Conservation (phyloP, 2,888 invertebrate species). For the Drosophila prolongata region DNA sequence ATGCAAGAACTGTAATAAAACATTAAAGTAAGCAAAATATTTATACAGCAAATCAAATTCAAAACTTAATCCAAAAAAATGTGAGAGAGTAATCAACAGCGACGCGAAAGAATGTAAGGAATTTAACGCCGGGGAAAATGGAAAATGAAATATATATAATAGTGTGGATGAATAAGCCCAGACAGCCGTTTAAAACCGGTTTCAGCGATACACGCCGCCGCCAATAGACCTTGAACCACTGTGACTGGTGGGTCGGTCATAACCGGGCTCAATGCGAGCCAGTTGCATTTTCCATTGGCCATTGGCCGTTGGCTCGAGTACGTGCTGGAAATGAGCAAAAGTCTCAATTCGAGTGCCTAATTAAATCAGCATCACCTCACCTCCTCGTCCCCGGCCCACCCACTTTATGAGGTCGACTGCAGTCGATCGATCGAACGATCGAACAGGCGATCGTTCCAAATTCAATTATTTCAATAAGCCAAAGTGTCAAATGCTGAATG, state of each 20-base stretch:
- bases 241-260: conserved; percentile 16
- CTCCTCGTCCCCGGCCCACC: background rate
- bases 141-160: no score
- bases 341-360: conserved; percentile 62
- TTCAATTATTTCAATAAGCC: conserved; percentile 65
- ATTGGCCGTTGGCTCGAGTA: conserved; percentile 29
- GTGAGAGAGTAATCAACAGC: no score
- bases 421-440: conserved; percentile 16
- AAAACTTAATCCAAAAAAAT: no score
- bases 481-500: conserved; percentile 58
- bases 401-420: conserved; percentile 34
- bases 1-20: no score
- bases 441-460: conserved; percentile 42
- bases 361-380: conserved; percentile 63
- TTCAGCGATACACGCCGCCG: background rate
- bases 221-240: conserved; percentile 7
- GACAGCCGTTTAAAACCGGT: background rate
- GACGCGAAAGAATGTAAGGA: no score
- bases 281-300: conserved; percentile 29
- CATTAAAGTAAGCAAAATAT: no score
- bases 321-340: conserved; percentile 50
- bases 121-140: no score
- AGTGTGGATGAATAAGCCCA: background rate
- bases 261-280: conserved; percentile 26
- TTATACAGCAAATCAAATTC: no score